Base-by-base conservation (phyloP, 2,888 invertebrate species). In the Platerodrilus igneus region DNA sequence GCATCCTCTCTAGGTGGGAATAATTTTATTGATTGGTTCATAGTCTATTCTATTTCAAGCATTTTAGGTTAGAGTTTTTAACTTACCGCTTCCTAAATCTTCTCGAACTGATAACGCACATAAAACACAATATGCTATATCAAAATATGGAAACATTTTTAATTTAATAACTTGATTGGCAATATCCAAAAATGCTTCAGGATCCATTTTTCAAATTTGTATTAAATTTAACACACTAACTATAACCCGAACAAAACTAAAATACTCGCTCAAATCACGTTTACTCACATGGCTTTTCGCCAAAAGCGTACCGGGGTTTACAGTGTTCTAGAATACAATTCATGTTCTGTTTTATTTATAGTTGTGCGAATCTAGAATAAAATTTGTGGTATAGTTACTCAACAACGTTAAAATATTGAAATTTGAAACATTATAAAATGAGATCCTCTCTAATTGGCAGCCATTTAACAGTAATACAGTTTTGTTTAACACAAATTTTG, bases 61-160 rank as follows among this genome's bases (percentile, higher is more conserved):
- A 19, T 19, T 19, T 19, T 5, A 19, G 7, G 19, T 19, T 19
- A 19, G 7, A 19, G 5, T 19, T 5, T 19, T 6, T 19, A n/a
- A 72, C 80, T 78, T 74, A 87, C 92, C 92, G 67, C 83, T 75
- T 59, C 91, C 91, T 63, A 94, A 78, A 75, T 97, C 96, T 70
- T 97, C 96, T 62, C 94, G 79, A 53, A 96, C 94, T 60, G 90
- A 87, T 59, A 96, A 75, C 63, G 95, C 93, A 74, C 92, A 93
- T 57, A 96, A 75, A 59, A 92, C 79, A 70, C 91, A 93, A 74
- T 99, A 95, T 56, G 96, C 96, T 61, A 96, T 86, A 70, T 99
- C 97, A 72, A 99, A 99, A 75, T 95, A 97, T 37, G 99, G 99
- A 68, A 88, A 99, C 96, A 99, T 97, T 78, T 97, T 95, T 57